Percentiles rank a stretch among this genome's conserved stretches.
These are phyloP conservation scores for Metopia argyrocephala DNA, from an alignment of 2,888 invertebrate genomes.

Conservation along the genomic window DNA sequence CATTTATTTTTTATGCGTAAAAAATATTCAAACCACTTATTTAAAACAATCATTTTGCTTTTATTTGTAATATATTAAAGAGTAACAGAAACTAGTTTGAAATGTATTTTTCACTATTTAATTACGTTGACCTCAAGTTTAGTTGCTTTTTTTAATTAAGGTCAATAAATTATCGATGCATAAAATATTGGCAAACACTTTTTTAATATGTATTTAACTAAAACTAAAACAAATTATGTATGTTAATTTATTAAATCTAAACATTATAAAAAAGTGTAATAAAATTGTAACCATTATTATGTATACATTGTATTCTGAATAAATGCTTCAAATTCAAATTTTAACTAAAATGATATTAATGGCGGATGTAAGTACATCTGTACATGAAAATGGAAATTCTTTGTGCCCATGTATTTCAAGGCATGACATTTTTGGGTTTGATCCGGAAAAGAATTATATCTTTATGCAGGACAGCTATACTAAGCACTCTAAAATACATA, in stretches of 20 bases:
- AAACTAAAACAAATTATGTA: neutral
- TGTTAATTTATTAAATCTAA: neutral
- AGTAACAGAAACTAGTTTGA: slow-evolving; percentile 1
- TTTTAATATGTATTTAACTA: neutral
- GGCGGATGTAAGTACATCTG: too few species aligned
- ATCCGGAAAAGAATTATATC: too few species aligned
- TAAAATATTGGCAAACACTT: slow-evolving; percentile 30
- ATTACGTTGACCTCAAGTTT: slow-evolving; percentile 42
- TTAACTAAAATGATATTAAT: too few species aligned
- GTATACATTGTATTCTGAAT: too few species aligned
- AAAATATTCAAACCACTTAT: slow-evolving; percentile 17
- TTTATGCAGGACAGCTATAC: too few species aligned
- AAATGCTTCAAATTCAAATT: too few species aligned
- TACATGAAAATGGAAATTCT: too few species aligned
- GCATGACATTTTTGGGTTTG: too few species aligned
- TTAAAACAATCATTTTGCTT: neutral
- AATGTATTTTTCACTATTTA: slow-evolving; percentile 12
- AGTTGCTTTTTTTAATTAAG: slow-evolving; percentile 43
- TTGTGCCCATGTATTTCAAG: too few species aligned
- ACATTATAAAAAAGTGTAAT: neutral
- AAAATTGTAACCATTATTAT: neutral
- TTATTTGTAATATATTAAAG: slow-evolving; percentile 9
- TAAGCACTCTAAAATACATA: too few species aligned
- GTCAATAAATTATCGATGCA: slow-evolving; percentile 59
- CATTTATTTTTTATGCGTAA: slow-evolving; percentile 2